Conservation (phyloP, 2,113 vertebrate species). For the Cheirogaleus medius region DNA sequence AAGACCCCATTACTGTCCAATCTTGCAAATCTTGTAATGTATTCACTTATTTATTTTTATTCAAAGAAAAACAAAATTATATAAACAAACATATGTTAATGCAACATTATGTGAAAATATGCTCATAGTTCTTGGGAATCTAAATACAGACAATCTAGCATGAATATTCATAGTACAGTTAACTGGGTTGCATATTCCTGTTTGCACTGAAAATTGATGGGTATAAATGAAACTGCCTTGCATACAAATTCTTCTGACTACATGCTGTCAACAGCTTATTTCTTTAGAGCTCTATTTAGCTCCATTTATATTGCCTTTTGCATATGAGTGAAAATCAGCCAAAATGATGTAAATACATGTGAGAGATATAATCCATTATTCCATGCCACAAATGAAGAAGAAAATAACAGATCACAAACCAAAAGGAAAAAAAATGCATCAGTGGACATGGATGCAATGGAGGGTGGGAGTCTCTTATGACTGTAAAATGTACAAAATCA, state of each 20-base stretch:
- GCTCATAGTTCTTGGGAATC: conserved; percentile 53
- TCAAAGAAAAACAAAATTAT: conserved; percentile 65
- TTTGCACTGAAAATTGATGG: conserved; percentile 67
- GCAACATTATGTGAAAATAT: conserved; percentile 65
- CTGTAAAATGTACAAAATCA: background rate
- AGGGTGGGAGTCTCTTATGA: background rate
- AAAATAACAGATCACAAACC: background rate
- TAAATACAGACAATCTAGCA: conserved; percentile 55
- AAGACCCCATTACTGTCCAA: background rate
- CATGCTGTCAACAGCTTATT: conserved; percentile 21
- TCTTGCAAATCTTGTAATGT: conserved; percentile 31
- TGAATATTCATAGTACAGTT: conserved; percentile 73
- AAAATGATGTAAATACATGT: background rate
- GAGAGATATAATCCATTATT: background rate
- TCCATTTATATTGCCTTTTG: conserved; percentile 38
- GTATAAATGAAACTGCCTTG: conserved; percentile 58
- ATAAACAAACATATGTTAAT: conserved; percentile 73
- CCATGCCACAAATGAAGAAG: background rate
- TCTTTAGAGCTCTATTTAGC: background rate
- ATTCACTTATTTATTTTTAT: conserved; percentile 68
- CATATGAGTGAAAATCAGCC: conserved; percentile 21
- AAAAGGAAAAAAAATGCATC: background rate
- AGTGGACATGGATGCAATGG: background rate
- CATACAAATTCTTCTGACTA: conserved; percentile 63
- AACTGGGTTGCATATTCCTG: conserved; percentile 59